Evolutionary conservation across 1,140 invertebrate species (phyloP).

Genomic region (Acromyrmex charruanus): DNA sequence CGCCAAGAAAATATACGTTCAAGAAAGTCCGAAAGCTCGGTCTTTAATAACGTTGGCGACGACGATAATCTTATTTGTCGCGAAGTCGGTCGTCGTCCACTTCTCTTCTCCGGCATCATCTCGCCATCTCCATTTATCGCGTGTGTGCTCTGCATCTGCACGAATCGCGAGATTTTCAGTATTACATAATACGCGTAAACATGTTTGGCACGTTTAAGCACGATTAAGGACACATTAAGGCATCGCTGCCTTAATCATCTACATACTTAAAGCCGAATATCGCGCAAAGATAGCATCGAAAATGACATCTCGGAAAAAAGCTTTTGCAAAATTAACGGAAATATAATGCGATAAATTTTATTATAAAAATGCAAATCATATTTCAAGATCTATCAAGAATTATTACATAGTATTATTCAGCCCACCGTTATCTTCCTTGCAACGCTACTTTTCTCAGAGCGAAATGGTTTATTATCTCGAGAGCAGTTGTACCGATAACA

Average conservation of each 20-base stretch:
- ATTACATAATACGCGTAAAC: conserved; percentile 39
- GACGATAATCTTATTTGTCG: conserved; percentile 53
- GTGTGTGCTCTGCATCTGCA: conserved; percentile 18
- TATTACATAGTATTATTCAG: neutral
- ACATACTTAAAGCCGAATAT: neutral
- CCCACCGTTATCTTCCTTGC: neutral
- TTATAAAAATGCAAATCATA: neutral
- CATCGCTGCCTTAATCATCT: neutral
- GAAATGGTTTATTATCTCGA: conserved; percentile 1
- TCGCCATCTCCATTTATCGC: conserved; percentile 20
- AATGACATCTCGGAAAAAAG: neutral
- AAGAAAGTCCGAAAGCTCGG: conserved; percentile 15
- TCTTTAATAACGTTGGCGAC: conserved; percentile 18
- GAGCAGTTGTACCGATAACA: conserved; percentile 29
- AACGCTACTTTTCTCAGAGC: neutral
- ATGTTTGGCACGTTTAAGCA: conserved; percentile 24
- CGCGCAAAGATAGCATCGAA: neutral
- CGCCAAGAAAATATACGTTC: neutral
- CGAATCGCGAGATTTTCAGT: conserved; percentile 39
- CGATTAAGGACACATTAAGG: conserved; percentile 5
- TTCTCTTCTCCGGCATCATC: conserved; percentile 12
- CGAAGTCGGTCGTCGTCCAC: neutral
- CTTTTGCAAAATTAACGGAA: conserved; percentile 7
- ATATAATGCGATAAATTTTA: neutral
- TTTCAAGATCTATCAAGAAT: neutral